Evolutionary conservation across 2,113 vertebrate species (phyloP).

Genomic region (Clarias magur): DNA sequence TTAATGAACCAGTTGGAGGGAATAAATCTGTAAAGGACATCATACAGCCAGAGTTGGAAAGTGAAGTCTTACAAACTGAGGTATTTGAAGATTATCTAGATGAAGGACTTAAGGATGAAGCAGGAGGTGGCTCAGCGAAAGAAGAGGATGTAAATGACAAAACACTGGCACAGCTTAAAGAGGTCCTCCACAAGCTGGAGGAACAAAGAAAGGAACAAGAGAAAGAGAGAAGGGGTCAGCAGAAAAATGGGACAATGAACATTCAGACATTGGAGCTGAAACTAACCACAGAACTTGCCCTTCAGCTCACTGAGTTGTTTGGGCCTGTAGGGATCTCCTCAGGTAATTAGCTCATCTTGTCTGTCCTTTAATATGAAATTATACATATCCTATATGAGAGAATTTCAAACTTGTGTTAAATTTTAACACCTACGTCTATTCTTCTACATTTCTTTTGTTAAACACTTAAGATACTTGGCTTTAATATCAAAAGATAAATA

Average conservation of each 20-base stretch:
- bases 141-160: constrained; percentile 55
- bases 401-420: not conserved
- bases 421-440: not conserved
- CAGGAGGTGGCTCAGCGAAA: constrained; percentile 32
- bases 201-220: constrained; percentile 38
- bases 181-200: constrained; percentile 58
- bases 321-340: constrained; percentile 90
- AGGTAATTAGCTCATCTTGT: constrained; percentile 74
- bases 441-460: too few species aligned
- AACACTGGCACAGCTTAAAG: constrained; percentile 61
- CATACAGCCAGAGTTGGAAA: constrained; percentile 26
- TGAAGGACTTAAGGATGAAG: constrained; percentile 18
- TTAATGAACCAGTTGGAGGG: not conserved
- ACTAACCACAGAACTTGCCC: constrained; percentile 88
- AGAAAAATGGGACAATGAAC: constrained; percentile 63
- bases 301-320: constrained; percentile 92
- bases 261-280: constrained; percentile 88
- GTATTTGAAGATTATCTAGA: constrained; percentile 24
- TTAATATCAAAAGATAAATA: too few species aligned
- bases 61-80: constrained; percentile 7
- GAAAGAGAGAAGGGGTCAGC: constrained; percentile 17
- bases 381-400: not conserved
- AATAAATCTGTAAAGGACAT: not conserved
- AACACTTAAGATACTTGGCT: too few species aligned
- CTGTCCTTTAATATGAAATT: not conserved